Base-by-base conservation (phyloP, 2,888 invertebrate genomes). In the Deroplatys truncata region DNA sequence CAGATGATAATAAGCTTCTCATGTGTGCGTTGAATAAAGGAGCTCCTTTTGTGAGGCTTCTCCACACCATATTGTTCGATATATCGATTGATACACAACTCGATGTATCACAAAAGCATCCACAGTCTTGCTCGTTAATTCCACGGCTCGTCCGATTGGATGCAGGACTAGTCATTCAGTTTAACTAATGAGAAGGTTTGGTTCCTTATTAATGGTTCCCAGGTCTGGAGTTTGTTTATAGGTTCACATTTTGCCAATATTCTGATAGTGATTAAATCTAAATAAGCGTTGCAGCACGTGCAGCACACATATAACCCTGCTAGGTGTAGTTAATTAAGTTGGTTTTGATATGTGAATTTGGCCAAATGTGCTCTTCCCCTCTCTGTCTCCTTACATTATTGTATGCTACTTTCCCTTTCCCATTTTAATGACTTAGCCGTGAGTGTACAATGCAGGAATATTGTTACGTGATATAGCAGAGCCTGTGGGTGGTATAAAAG, bases 71-170 rank as follows among this genome's bases (percentile, higher is more conserved):
- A 87, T 82, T 83, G 83, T 82, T 83, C 82, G 82, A 82, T 87
- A 87, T 83, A 87, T 87, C 83, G 87, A 87, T 87, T 83, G 29
- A 31, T 87, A 87, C 83, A 87, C 29, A 87, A 35, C 82, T 43
- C 43, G 13, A 43, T 20, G 56, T 72, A 72, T 72, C 15, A 87
- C 43, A 87, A 87, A 87, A 86, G 87, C 87, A 43, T 82, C 56
- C 56, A 56, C 16, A 72, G 56, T 72, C 56, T 72, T 72, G 56
- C 20, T 72, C 56, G 56, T 72, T 72, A 72, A 72, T 25, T 72
- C 56, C 20, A 72, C 20, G 25, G 56, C 25, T 72, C 56, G 56
- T 72, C 25, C 56, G 25, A 72, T 72, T 72, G 56, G 25, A 25
- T 72, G 56, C 56, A 72, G 56, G 20, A 72, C 82, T 82, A 87